Evolutionary conservation across 2,797 vertebrate genomes (phyloP), one percentile per base, ranked within the genome.

Genomic region (Oreochromis grahami): DNA sequence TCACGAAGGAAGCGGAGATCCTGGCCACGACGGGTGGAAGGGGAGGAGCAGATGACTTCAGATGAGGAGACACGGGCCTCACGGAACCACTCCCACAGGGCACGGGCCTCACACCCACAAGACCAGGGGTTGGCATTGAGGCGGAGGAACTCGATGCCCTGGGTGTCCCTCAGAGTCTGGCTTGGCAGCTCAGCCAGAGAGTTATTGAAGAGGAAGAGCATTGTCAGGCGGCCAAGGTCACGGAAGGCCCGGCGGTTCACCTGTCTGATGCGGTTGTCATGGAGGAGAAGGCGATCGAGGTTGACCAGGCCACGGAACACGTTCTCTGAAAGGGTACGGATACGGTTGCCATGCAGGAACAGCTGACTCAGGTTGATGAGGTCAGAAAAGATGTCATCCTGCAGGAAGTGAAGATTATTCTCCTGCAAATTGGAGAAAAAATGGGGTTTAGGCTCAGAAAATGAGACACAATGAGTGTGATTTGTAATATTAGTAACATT

Each of bases 201-300:
- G 96, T 99, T 99, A 96, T 99, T 98, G 96, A 99, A 99, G 86
- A 99, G 97, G 95, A 99, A 99, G 83, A 99, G 98, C 96, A 98
- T 99, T 94, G 98, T 99, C 86, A 99, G 97, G 77, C 97, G 97
- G 82, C 97, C 96, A 5, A 99, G 96, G 83, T 98, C 98, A 0
- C 94, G 96, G 90, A 99, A 99, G 86, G 97, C 97, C 43, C 96
- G 96, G 45, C 96, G 97, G 92, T 98, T 98, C 87, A 99, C 97
- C 91, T 97, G 95, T 7, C 96, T 95, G 93, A 99, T 91, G 78
- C 97, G 98, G 95, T 99, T 99, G 95, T 97, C 97, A 2, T 99
- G 98, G 80, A 99, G 96, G 70, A 99, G 96, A 82, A 99, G 97
- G 41, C 98, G 97, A 94, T 99, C 98, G 36, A 99, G 96, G 94